Conservation (phyloP, 30 jellyfish, hydroid and myxozoan species). For the Cassiopea andromeda region DNA sequence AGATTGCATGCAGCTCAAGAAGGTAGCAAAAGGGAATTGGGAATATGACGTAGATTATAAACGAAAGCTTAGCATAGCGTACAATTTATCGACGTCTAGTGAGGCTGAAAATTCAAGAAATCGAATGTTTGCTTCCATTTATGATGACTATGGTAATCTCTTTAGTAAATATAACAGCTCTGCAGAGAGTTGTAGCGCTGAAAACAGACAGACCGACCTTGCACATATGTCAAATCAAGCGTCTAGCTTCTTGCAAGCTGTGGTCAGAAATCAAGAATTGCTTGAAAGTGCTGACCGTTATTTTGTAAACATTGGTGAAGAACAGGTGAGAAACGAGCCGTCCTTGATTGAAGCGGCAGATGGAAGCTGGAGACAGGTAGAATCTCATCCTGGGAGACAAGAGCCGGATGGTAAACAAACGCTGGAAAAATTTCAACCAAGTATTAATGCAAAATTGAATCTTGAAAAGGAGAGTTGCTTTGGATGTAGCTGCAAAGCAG, state of each 20-base stretch:
- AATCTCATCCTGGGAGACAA: conserved; percentile 36
- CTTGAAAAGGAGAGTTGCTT: not conserved
- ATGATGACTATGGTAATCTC: conserved; percentile 38
- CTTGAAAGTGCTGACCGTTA: conserved; percentile 37
- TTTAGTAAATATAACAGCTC: conserved; percentile 14
- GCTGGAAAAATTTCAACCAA: not conserved
- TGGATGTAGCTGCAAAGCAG: not conserved
- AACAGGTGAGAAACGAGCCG: conserved; percentile 46
- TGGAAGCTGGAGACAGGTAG: conserved; percentile 13
- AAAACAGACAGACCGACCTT: conserved; percentile 5
- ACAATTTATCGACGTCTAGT: not conserved
- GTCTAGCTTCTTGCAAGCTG: conserved; percentile 22
- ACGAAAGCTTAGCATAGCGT: not conserved
- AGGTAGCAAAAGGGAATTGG: not conserved
- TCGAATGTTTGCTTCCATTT: conserved; percentile 41
- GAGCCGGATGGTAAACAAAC: conserved; percentile 11
- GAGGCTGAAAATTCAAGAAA: not conserved
- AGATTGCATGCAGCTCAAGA: conserved; percentile 2
- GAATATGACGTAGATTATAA: not conserved
- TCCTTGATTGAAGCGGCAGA: conserved; percentile 32
- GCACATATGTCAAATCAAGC: conserved; percentile 13
- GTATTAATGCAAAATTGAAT: not conserved
- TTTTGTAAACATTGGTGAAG: conserved; percentile 57
- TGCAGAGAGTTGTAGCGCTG: conserved; percentile 12
- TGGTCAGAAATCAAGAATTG: conserved; percentile 14